phyloP scores from a whole-genome alignment of 2,113 vertebrate species.

The Bettongia penicillata region DNA sequence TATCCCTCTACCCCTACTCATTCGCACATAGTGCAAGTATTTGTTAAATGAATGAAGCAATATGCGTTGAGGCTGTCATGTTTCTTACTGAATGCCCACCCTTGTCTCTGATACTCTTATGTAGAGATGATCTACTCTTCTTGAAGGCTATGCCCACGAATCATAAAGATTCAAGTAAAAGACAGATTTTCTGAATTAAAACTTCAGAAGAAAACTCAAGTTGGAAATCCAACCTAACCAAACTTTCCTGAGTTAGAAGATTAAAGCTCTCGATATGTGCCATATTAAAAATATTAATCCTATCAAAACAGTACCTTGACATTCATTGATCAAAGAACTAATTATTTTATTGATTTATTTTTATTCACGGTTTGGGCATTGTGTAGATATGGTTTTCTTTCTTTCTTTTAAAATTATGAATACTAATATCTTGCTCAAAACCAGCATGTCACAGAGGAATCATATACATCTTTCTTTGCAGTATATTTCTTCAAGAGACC shows the following conservation, averaged over 20 bases:
- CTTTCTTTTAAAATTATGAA: neutral
- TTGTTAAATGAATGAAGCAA: neutral
- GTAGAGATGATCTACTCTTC: neutral
- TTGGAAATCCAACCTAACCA: neutral
- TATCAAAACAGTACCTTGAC: neutral
- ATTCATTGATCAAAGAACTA: neutral
- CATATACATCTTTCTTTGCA: neutral
- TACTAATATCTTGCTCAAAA: neutral
- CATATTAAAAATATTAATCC: neutral
- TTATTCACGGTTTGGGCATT: neutral
- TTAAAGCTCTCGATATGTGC: neutral
- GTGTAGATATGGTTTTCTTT: neutral
- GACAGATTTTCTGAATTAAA: neutral
- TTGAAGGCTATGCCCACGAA: neutral
- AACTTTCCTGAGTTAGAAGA: neutral
- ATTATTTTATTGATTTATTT: neutral
- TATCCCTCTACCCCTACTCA: neutral
- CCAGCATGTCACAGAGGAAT: neutral
- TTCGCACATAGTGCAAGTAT: neutral
- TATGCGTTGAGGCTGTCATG: neutral
- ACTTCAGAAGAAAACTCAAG: neutral
- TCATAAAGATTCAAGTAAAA: neutral
- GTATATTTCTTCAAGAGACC: neutral
- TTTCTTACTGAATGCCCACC: neutral
- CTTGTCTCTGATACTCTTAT: neutral